Conservation (phyloP, 2,113 vertebrate genomes). For the Athene noctua region DNA sequence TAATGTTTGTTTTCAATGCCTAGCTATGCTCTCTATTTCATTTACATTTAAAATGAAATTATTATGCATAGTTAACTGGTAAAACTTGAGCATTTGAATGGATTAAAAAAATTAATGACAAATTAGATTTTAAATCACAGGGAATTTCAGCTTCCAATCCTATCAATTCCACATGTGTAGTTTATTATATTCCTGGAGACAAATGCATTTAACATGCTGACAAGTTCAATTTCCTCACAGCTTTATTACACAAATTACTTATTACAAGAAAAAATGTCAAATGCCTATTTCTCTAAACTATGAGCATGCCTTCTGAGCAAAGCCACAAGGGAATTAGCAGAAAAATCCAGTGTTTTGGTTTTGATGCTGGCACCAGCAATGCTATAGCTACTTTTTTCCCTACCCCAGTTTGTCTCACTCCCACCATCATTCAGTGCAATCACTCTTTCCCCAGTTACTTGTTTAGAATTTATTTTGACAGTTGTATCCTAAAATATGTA, state of each 20-base stretch:
- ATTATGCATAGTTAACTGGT: constrained; percentile 22
- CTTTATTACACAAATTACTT: constrained; percentile 74
- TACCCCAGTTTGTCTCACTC: background rate
- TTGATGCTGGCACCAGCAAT: background rate
- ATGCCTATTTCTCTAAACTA: constrained; percentile 27
- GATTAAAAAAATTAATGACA: constrained; percentile 39
- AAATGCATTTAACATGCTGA: constrained; percentile 70
- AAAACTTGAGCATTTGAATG: background rate
- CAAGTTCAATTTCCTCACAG: constrained; percentile 72
- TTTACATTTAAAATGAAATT: constrained; percentile 19
- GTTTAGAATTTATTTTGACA: background rate
- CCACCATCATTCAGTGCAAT: background rate
- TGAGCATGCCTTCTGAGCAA: constrained; percentile 14
- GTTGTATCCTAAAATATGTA: background rate
- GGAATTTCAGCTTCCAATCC: constrained; percentile 46
- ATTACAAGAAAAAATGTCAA: constrained; percentile 65
- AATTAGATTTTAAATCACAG: constrained; percentile 59
- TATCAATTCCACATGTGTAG: background rate
- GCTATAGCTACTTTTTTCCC: background rate
- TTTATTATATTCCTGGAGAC: constrained; percentile 67
- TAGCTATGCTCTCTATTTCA: background rate
- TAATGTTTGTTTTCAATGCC: background rate
- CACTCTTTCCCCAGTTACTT: background rate
- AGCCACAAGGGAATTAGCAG: background rate
- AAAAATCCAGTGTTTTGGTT: background rate